phyloP scores from a whole-genome alignment of 1,140 invertebrate genomes.

The Aphis craccivora region DNA sequence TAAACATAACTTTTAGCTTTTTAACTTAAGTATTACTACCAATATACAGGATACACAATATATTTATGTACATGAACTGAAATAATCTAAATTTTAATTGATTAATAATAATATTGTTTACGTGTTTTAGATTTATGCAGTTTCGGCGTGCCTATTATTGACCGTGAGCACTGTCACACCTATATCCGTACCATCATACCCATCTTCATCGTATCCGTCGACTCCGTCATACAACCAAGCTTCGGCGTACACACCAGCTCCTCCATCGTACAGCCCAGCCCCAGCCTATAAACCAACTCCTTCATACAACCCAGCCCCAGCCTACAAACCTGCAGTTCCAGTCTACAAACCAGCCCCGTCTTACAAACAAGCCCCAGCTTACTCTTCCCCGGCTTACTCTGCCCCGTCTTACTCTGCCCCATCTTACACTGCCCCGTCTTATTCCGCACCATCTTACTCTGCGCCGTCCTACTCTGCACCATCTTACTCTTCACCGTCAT shows the following conservation, averaged over 20 bases:
- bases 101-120: not conserved
- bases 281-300: constrained; percentile 46
- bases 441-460: not conserved
- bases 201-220: not conserved
- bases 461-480: not conserved
- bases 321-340: not conserved
- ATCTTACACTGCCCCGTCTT: constrained; percentile 21
- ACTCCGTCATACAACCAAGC: not conserved
- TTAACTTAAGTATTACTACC: not conserved
- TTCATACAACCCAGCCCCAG: not conserved
- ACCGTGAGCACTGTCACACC: not conserved
- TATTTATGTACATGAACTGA: not conserved
- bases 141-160: constrained; percentile 27
- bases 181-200: constrained; percentile 38
- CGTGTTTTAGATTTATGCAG: constrained; percentile 10
- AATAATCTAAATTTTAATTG: too few species aligned
- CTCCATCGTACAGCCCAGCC: constrained; percentile 44
- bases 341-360: constrained; percentile 45
- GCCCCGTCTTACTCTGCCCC: not conserved
- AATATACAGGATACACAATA: not conserved
- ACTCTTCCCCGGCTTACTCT: not conserved
- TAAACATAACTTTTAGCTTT: not conserved
- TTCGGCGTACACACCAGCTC: not conserved
- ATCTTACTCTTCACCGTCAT: not conserved
- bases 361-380: not conserved